Evolutionary conservation across 2,113 vertebrate genomes (phyloP).

Genomic region (Microtus montanus): DNA sequence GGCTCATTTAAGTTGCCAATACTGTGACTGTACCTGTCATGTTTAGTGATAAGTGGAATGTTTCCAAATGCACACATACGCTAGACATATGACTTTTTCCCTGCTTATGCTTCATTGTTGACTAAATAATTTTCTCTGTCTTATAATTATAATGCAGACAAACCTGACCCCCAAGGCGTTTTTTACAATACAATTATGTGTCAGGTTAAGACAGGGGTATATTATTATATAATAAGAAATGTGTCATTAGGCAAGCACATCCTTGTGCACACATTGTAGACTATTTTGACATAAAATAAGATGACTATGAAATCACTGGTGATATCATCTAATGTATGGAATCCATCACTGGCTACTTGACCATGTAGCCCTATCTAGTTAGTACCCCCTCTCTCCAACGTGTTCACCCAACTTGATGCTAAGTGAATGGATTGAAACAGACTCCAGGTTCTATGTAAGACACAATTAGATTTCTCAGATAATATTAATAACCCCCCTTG

Average conservation of each 20-base stretch:
- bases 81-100: background rate
- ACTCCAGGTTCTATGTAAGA: background rate
- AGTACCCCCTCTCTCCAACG: background rate
- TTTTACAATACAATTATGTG: background rate
- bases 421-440: background rate
- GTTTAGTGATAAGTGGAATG: background rate
- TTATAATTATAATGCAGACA: background rate
- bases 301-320: background rate
- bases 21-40: background rate
- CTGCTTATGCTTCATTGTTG: background rate
- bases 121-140: background rate
- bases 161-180: background rate
- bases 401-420: background rate
- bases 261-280: background rate
- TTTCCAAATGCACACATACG: constrained; percentile 15
- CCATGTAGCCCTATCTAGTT: background rate
- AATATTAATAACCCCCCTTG: background rate
- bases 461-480: background rate
- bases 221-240: background rate
- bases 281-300: background rate
- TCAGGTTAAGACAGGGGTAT: background rate
- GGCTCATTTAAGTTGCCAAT: constrained; percentile 23
- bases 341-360: background rate
- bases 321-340: background rate
- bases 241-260: background rate